Evolutionary conservation across 2,113 vertebrate genomes (phyloP).

Genomic region (Cranoglanis bouderius): DNA sequence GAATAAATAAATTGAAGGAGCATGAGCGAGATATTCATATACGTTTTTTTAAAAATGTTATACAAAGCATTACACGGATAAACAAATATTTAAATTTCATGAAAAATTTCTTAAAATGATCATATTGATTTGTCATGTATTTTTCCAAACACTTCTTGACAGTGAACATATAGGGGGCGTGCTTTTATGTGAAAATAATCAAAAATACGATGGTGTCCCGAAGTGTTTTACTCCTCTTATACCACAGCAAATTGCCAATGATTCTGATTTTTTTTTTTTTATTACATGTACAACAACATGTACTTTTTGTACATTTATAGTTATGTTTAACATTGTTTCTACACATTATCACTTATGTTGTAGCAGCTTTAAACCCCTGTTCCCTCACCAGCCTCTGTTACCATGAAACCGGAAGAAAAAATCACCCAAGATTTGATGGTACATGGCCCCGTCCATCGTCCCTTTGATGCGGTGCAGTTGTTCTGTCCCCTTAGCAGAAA

Average conservation of each 20-base stretch:
- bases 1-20: background rate
- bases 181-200: background rate
- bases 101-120: background rate
- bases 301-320: background rate
- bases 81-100: background rate
- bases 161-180: background rate
- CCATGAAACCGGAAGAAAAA: too few relatives aligned
- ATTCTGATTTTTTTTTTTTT: background rate
- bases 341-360: background rate
- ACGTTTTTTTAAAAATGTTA: too few relatives aligned
- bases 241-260: background rate
- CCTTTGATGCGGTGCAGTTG: too few relatives aligned
- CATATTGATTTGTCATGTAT: background rate
- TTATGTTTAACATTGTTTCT: background rate
- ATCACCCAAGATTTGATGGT: too few relatives aligned
- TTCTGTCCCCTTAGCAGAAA: too few relatives aligned
- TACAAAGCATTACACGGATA: background rate
- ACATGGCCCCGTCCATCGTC: too few relatives aligned
- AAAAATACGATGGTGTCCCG: background rate
- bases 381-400: background rate
- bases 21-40: background rate
- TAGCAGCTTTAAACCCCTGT: background rate
- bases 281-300: background rate
- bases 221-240: background rate
- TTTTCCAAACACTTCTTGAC: background rate